phyloP scores from a whole-genome alignment of 2,113 vertebrate genomes.

The Acanthisitta chloris region DNA sequence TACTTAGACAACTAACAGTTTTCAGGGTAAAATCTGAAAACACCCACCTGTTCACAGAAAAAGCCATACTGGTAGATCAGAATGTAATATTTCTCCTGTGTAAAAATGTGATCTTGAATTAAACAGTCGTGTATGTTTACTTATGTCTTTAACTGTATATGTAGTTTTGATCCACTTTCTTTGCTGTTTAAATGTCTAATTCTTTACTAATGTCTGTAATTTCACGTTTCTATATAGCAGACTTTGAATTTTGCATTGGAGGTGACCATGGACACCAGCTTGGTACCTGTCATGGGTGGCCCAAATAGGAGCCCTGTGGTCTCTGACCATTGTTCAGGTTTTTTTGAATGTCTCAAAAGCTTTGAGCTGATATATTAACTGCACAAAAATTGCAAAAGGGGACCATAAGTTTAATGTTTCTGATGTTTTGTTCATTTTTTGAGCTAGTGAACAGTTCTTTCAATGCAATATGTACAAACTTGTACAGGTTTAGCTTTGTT shows the following conservation, averaged over 20 bases:
- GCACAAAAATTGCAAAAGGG: background rate
- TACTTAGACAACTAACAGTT: background rate
- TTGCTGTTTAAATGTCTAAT: background rate
- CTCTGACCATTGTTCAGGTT: background rate
- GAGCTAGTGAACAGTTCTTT: background rate
- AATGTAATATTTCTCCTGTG: background rate
- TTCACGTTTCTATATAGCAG: background rate
- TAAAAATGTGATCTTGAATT: slow-evolving; percentile 24
- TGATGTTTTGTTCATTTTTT: background rate
- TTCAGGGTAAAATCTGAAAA: background rate
- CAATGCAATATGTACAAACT: background rate
- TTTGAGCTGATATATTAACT: background rate
- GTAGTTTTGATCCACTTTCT: background rate
- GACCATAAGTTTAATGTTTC: background rate
- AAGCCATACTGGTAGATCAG: slow-evolving; percentile 24
- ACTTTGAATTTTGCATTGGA: background rate
- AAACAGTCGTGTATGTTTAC: background rate
- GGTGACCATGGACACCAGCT: background rate
- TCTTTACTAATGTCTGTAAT: background rate
- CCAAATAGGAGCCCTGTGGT: background rate
- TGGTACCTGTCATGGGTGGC: background rate
- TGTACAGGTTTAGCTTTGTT: slow-evolving; percentile 29
- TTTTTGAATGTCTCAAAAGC: background rate
- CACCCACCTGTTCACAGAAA: background rate
- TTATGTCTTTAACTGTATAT: background rate